These are phyloP conservation scores for Rhinolophus ferrumequinum DNA, from an alignment of 2,113 vertebrate species.

Conservation along the genomic window DNA sequence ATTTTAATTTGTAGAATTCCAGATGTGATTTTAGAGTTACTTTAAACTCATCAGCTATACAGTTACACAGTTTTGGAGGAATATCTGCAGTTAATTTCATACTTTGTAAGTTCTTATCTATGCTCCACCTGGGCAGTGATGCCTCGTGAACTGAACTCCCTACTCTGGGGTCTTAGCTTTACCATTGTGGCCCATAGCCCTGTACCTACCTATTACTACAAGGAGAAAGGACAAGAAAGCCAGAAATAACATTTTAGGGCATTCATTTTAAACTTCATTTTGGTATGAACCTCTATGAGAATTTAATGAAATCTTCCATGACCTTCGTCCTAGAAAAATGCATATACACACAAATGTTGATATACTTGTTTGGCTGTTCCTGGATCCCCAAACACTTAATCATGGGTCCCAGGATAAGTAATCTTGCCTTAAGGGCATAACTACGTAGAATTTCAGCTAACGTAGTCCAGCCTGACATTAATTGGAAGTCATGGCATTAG, in stretches of 20 bases:
- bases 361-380: neutral
- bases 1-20: neutral
- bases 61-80: neutral
- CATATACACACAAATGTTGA: neutral
- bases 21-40: neutral
- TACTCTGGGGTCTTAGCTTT: neutral
- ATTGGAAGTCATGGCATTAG: neutral
- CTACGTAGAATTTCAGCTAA: neutral
- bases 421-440: neutral
- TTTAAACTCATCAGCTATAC: neutral
- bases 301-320: neutral
- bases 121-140: neutral
- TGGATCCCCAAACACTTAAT: neutral
- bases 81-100: neutral
- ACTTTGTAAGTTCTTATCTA: neutral
- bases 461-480: neutral
- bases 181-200: neutral
- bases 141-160: neutral
- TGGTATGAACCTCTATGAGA: neutral
- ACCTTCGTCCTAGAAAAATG: constrained; percentile 8
- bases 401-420: neutral
- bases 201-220: neutral
- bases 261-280: neutral
- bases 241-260: neutral
- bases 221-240: neutral